Evolutionary conservation across 2,113 vertebrate species (phyloP), one percentile per base, ranked within the genome.

Genomic region (Pitta sordida): DNA sequence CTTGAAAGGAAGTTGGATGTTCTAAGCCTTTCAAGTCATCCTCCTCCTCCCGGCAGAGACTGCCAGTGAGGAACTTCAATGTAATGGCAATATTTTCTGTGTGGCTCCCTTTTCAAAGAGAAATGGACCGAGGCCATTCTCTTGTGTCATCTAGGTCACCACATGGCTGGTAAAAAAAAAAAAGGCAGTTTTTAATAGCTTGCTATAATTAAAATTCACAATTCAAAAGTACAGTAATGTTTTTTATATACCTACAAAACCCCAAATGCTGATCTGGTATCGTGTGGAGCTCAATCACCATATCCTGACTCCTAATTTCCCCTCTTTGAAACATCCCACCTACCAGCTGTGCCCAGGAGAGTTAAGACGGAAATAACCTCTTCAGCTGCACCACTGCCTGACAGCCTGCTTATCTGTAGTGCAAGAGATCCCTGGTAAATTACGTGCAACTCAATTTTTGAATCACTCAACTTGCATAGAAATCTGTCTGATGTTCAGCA

Each of bases 341-440:
- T 75, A 63, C 80, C 94, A 92, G 94, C 87, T 85, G 91, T 70
- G 79, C 81, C 87, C 68, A 62, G 74, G 71, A 86, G 87, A 94
- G 46, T 32, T 65, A 88, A 69, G 71, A 92, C 3, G 13, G 86
- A 92, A 96, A 96, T 86, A 96, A 94, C 89, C 84, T 94, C 90
- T 94, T 80, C 78, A 87, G 73, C 84, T 55, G 87, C 76, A 89
- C 75, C 64, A 27, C 75, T 80, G 83, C 83, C 71, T 85, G 91
- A 83, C 82, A 96, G 85, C 36, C 59, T 91, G 76, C 59, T 75
- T 67, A 71, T 64, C 53, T 92, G 78, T 85, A 70, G 21, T 79
- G 86, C 21, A 44, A 76, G 93, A 91, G 49, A 77, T 87, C 82
- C 89, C 78, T 3, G 2, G 29, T 41, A 84, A 79, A 89, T 91